Evolutionary conservation across 2,797 vertebrate species (phyloP).

Genomic region (Falco peregrinus): DNA sequence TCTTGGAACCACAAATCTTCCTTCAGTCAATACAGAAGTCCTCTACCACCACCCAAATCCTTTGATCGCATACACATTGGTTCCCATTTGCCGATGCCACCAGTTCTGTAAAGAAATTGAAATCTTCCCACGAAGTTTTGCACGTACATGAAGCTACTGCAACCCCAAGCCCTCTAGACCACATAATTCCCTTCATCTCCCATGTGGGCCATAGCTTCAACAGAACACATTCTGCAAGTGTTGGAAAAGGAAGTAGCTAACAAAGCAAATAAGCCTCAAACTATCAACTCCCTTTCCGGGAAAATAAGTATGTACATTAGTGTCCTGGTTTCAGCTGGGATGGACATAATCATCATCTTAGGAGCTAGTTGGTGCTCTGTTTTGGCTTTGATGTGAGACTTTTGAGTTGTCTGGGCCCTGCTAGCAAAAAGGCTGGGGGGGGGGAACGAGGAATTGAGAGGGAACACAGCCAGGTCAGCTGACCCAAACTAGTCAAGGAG

Average conservation of each 20-base stretch:
- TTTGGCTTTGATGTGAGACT: too few species aligned
- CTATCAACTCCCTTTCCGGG: background rate
- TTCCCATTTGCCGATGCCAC: background rate
- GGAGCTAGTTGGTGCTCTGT: too few species aligned
- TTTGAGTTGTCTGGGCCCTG: too few species aligned
- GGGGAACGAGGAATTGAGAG: too few species aligned
- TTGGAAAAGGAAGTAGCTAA: background rate
- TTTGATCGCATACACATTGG: background rate
- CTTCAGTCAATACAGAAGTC: background rate
- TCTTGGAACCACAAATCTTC: background rate
- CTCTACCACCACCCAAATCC: background rate
- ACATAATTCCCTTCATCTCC: background rate
- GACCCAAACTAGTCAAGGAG: too few species aligned
- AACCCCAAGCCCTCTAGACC: background rate
- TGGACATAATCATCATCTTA: too few species aligned
- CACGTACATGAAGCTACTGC: accelerated
- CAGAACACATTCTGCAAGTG: background rate
- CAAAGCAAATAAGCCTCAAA: background rate
- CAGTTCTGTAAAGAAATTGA: background rate
- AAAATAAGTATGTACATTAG: background rate
- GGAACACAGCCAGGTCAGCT: too few species aligned
- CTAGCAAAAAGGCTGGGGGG: too few species aligned
- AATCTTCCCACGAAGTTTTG: background rate
- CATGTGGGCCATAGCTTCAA: background rate
- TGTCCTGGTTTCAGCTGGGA: too few species aligned